A percentile compares a stretch with the other conserved stretches of the same genome.
Evolutionary conservation across 2,797 vertebrate genomes (phyloP).

Genomic region (Gadopsis bispinosus): DNA sequence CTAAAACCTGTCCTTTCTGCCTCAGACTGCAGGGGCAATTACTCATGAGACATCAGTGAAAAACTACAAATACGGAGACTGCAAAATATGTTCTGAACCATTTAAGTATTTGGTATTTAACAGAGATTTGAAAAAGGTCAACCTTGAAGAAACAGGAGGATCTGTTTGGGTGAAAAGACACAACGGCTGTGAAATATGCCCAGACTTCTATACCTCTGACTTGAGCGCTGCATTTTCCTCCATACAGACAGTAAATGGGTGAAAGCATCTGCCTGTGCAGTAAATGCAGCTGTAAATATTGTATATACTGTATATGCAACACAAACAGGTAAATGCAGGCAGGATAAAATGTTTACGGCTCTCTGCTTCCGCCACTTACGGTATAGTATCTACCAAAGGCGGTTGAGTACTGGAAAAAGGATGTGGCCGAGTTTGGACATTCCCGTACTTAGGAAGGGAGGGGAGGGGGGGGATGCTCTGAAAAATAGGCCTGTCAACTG

Average conservation of each 20-base stretch:
- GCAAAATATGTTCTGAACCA: constrained; percentile 1
- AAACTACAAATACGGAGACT: constrained; percentile 18
- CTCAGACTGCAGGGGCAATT: constrained; percentile 6
- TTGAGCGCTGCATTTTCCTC: constrained; percentile 20
- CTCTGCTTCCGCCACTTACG: constrained; percentile 83
- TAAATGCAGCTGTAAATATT: constrained; percentile 47
- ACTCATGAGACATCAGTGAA: constrained; percentile 6
- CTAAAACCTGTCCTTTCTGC: constrained; percentile 23
- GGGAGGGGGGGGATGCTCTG: too few relatives aligned
- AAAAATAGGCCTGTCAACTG: constrained; percentile 67
- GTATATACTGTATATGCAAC: constrained; percentile 46
- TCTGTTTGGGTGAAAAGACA: constrained; percentile 7
- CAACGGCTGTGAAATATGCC: constrained; percentile 25
- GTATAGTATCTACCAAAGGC: constrained; percentile 58
- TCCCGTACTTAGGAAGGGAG: constrained; percentile 83
- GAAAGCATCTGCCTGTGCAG: constrained; percentile 25
- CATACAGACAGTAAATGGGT: constrained; percentile 3
- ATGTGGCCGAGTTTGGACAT: constrained; percentile 76
- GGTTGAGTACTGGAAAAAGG: constrained; percentile 79
- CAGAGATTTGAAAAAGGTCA: constrained; percentile 37
- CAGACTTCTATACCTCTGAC: background rate
- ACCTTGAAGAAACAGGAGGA: constrained; percentile 2
- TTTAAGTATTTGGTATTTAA: constrained; percentile 58
- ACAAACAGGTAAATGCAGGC: constrained; percentile 78
- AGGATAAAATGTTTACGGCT: constrained; percentile 80